phyloP scores from a whole-genome alignment of 2,113 vertebrate genomes.

The Channa argus region DNA sequence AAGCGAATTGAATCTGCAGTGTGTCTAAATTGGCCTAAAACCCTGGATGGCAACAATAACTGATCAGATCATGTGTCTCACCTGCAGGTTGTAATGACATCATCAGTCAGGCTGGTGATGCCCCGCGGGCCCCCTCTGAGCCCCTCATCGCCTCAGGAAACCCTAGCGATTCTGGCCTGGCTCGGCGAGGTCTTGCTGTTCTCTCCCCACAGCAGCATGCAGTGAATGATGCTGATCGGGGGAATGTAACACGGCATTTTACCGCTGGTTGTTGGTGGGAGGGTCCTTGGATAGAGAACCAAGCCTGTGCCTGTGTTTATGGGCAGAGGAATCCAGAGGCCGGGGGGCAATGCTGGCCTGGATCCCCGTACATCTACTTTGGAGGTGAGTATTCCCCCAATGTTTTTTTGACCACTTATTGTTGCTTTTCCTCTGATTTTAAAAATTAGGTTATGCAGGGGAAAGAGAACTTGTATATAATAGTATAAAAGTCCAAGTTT shows the following conservation, averaged over 20 bases:
- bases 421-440: too few species aligned
- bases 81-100: not conserved
- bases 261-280: not conserved
- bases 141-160: slow-evolving; percentile 9
- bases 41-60: too few species aligned
- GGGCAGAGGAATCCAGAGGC: slow-evolving; percentile 18
- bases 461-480: too few species aligned
- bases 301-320: slow-evolving; percentile 20
- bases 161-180: not conserved
- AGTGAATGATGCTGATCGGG: not conserved
- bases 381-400: slow-evolving; percentile 31
- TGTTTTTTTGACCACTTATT: too few species aligned
- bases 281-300: slow-evolving; percentile 4
- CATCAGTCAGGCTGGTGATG: slow-evolving; percentile 9
- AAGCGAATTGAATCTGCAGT: too few species aligned
- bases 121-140: slow-evolving; percentile 14
- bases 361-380: slow-evolving; percentile 26
- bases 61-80: not conserved
- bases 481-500: too few species aligned
- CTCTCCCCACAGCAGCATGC: not conserved
- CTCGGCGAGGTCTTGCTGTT: not conserved
- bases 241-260: not conserved
- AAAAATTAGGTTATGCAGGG: too few species aligned
- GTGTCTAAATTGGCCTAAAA: too few species aligned
- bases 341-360: slow-evolving; percentile 42